Evolutionary conservation across 2,888 invertebrate species (phyloP), one percentile per base, ranked within the genome.

Genomic region (Heliconius charithonia): DNA sequence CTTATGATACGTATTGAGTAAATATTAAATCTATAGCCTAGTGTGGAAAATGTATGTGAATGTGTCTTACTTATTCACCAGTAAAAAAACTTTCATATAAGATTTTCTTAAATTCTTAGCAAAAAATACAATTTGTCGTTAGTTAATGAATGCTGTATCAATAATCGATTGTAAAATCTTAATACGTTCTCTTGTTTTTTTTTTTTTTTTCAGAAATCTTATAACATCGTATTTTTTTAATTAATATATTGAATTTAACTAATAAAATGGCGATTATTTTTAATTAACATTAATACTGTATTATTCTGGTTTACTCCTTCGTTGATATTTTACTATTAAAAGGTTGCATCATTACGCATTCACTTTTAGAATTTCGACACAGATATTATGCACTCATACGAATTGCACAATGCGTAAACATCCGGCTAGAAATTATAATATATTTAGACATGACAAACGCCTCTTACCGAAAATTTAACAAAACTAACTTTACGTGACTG

Each of bases 281-380:
- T 51, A 27, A 3, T 22, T 51, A 4, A 16, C 19, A 27, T 51
- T 19, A 27, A 70, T 45, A 51, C 27, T 56, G 3, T 22, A 4
- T 22, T 59, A 67, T 62, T 67, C 22, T 72, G 19, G 65, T 67
- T 87, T 84, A 88, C 87, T 87, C 86, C 84, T 84, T 85, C 86
- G 87, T 85, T 87, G 85, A 85, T 90, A 89, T 87, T 86, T 89
- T 86, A 88, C 88, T 89, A 89, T 90, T 92, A 83, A 91, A 91
- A 89, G 86, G 86, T 93, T 93, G 87, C 93, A 86, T 93, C 91
- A 93, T 82, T 81, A 85, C 85, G 90, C 93, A 87, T 91, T 93
- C 92, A 92, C 93, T 93, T 93, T 92, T 92, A 88, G 86, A 89
- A 87, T 93, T 91, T 91, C 90, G 91, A 91, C 91, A 93, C 89